phyloP scores from a whole-genome alignment of 1,140 invertebrate genomes.

The Zaprionus ornatus region DNA sequence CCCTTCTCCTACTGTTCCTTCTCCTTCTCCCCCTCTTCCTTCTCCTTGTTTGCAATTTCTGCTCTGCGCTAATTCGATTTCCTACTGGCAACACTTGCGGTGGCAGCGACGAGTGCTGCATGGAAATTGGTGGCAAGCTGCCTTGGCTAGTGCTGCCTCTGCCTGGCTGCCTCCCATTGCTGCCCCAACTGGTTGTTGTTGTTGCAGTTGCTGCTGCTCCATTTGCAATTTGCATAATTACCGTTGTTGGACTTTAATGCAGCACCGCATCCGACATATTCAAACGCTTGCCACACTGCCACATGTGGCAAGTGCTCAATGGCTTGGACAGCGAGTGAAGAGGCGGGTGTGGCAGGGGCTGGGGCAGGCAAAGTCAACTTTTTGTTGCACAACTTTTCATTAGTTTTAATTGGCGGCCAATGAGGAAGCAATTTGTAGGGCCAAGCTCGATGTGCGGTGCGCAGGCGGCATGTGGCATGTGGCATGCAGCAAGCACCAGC shows the following conservation, averaged over 20 bases:
- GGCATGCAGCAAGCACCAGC: background rate
- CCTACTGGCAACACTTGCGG: conserved; percentile 77
- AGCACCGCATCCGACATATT: conserved; percentile 64
- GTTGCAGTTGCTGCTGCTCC: conserved; percentile 55
- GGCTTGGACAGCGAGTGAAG: background rate
- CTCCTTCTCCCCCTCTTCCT: background rate
- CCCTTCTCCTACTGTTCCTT: background rate
- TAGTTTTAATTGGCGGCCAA: conserved; percentile 80
- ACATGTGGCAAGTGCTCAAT: conserved; percentile 26
- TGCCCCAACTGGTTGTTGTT: conserved; percentile 47
- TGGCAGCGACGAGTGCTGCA: conserved; percentile 34
- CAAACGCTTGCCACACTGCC: conserved; percentile 40
- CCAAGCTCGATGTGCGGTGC: conserved; percentile 1
- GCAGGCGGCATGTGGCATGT: conserved; percentile 10
- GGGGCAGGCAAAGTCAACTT: conserved; percentile 15
- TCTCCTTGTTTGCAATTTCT: conserved; percentile 17
- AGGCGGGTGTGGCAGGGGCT: background rate
- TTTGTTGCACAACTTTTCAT: conserved; percentile 70
- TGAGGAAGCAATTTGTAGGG: conserved; percentile 81
- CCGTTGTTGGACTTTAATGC: conserved; percentile 80
- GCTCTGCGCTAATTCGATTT: conserved; percentile 73
- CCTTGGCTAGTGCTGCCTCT: background rate
- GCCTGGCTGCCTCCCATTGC: conserved; percentile 1
- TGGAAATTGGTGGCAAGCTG: conserved; percentile 23
- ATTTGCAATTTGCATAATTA: conserved; percentile 82